These are phyloP conservation scores for Bos javanicus DNA, from an alignment of 2,113 vertebrate species.

Conservation along the genomic window DNA sequence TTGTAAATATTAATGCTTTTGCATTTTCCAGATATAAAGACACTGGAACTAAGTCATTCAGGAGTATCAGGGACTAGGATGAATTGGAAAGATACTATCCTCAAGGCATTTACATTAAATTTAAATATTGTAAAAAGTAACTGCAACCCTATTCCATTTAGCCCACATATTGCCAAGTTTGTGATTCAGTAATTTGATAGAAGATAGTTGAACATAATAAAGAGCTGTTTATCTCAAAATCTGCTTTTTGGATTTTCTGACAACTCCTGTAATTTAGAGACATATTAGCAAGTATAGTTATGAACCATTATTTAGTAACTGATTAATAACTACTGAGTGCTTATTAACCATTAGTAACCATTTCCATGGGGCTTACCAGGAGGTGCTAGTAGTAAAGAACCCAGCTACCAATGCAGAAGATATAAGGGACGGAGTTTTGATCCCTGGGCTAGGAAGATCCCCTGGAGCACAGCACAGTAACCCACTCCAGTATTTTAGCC, in stretches of 20 bases:
- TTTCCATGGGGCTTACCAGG: background rate
- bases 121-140: background rate
- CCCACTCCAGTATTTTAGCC: background rate
- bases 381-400: background rate
- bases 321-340: background rate
- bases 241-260: background rate
- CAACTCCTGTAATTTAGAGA: background rate
- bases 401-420: background rate
- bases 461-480: background rate
- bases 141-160: background rate
- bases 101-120: background rate
- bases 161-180: background rate
- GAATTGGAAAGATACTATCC: background rate
- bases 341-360: background rate
- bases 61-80: background rate
- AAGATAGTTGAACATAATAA: background rate
- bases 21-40: background rate
- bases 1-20: constrained; percentile 11
- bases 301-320: background rate
- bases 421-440: background rate
- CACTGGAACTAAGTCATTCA: background rate
- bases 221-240: background rate
- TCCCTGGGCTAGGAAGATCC: background rate
- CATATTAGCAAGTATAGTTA: background rate
- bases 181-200: background rate